These are phyloP conservation scores for Coecobrya sp. DNA, from an alignment of 2,888 invertebrate genomes.

Conservation along the genomic window DNA sequence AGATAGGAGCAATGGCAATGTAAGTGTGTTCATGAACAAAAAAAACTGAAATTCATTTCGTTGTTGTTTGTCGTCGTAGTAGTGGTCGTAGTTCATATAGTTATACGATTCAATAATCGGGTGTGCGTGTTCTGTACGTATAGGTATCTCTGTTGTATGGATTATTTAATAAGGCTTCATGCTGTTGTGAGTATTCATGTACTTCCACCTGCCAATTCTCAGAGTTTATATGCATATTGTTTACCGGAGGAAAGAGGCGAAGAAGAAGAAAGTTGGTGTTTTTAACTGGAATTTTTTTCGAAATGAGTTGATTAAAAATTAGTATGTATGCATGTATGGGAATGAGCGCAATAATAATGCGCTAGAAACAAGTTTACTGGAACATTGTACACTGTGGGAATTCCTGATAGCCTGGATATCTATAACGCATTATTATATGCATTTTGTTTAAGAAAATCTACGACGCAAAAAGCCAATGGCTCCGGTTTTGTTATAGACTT, in stretches of 20 bases:
- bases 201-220: conserved; percentile 26
- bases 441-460: background rate
- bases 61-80: background rate
- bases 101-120: background rate
- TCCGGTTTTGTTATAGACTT: background rate
- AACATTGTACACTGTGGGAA: conserved; percentile 17
- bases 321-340: background rate
- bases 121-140: conserved; percentile 4
- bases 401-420: background rate
- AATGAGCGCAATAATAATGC: background rate
- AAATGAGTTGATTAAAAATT: background rate
- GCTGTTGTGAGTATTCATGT: background rate
- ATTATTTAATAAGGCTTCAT: background rate
- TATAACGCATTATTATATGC: background rate
- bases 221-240: too few species aligned
- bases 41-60: conserved; percentile 14
- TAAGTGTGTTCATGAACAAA: background rate
- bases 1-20: background rate
- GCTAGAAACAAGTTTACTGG: conserved; percentile 13
- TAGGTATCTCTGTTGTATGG: background rate
- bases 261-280: background rate
- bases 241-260: background rate
- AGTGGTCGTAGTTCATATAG: background rate
- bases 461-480: background rate
- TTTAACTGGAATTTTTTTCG: background rate